Conservation (phyloP, 2,113 vertebrate species). For the Vimba vimba region DNA sequence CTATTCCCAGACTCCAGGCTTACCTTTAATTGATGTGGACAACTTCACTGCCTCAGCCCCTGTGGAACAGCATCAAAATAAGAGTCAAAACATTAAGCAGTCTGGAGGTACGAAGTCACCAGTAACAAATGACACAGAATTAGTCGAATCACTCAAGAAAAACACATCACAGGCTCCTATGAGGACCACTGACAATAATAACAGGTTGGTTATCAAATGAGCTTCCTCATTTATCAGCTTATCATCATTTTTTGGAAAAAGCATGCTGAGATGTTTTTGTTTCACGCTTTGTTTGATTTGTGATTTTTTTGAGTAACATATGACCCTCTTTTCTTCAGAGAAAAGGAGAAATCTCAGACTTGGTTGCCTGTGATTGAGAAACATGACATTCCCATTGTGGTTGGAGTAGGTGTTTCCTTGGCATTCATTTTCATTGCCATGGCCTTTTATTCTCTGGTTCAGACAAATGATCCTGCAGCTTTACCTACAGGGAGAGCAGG, state of each 20-base stretch:
- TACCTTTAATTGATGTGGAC: constrained; percentile 27
- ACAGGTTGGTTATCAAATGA: constrained; percentile 61
- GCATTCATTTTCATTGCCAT: constrained; percentile 82
- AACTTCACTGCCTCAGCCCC: constrained; percentile 45
- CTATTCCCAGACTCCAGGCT: constrained; percentile 9
- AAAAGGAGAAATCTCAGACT: constrained; percentile 65
- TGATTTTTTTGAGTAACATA: neutral
- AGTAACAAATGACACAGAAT: constrained; percentile 58
- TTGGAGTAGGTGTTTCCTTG: constrained; percentile 79
- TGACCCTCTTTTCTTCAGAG: constrained; percentile 53
- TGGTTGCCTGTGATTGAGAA: constrained; percentile 78
- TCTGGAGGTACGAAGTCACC: constrained; percentile 42
- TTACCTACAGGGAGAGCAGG: constrained; percentile 69
- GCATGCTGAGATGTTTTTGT: neutral
- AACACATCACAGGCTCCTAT: constrained; percentile 78
- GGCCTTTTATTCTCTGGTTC: constrained; percentile 79
- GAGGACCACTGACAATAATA: constrained; percentile 69
- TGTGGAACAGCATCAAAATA: constrained; percentile 49
- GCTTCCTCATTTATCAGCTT: neutral
- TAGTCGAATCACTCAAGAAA: constrained; percentile 66
- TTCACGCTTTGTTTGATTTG: neutral
- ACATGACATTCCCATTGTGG: constrained; percentile 82
- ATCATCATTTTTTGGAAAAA: neutral
- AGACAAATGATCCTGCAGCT: constrained; percentile 72
- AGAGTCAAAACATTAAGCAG: constrained; percentile 51